phyloP scores from a whole-genome alignment of 2,888 invertebrate genomes.

The Caradrina clavipalpis region DNA sequence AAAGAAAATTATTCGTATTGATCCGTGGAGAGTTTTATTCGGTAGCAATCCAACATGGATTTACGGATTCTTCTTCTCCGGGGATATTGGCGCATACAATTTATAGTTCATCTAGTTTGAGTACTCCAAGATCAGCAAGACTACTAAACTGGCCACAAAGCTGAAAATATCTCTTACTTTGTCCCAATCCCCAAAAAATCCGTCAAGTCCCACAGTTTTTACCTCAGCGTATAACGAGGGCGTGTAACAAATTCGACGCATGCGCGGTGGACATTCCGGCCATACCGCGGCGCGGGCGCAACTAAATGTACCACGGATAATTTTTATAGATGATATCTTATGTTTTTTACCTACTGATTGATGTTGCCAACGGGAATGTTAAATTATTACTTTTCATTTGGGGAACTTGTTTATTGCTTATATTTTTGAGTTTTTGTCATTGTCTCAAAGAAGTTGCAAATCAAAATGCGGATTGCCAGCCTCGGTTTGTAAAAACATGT shows the following conservation, averaged over 20 bases:
- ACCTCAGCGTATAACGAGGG: slow-evolving; percentile 75
- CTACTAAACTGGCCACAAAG: background rate
- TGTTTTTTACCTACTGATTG: slow-evolving; percentile 62
- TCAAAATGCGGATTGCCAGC: slow-evolving; percentile 4
- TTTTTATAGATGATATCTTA: slow-evolving; percentile 80
- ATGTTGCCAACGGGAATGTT: slow-evolving; percentile 62
- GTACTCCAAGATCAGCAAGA: too few species aligned
- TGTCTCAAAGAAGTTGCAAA: slow-evolving; percentile 39
- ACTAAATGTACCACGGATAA: slow-evolving; percentile 81
- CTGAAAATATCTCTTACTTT: slow-evolving; percentile 26
- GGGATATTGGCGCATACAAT: too few species aligned
- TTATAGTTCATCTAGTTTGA: too few species aligned
- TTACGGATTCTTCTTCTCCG: too few species aligned
- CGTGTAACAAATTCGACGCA: slow-evolving; percentile 85
- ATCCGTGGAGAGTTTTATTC: too few species aligned
- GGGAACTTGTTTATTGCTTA: slow-evolving; percentile 32
- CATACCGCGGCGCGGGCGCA: slow-evolving; percentile 72
- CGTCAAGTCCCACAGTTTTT: slow-evolving; percentile 79
- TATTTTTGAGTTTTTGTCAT: slow-evolving; percentile 49
- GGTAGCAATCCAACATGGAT: too few species aligned
- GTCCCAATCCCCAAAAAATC: slow-evolving; percentile 70
- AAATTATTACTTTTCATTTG: slow-evolving; percentile 64
- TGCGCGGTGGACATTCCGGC: slow-evolving; percentile 70
- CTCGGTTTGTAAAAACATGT: slow-evolving; percentile 23
- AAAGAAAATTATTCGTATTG: too few species aligned